phyloP scores from a whole-genome alignment of 2,888 invertebrate species.

The Acleris sparsana region DNA sequence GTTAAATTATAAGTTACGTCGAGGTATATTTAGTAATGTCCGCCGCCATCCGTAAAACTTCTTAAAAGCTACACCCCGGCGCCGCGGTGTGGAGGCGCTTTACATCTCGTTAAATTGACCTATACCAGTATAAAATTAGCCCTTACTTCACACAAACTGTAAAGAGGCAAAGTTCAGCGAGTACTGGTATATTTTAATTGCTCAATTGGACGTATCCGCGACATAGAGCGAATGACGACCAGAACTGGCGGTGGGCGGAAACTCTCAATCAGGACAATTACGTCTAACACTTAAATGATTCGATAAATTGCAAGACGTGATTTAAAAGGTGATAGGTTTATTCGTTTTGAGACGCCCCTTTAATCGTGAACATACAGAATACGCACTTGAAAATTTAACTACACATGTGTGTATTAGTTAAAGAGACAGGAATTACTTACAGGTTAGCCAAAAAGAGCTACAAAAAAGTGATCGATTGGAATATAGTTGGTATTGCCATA shows the following conservation, averaged over 20 bases:
- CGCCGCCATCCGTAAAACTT: background rate
- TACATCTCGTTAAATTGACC: constrained; percentile 15
- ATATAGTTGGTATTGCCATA: too few relatives aligned
- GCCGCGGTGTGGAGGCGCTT: constrained; percentile 3
- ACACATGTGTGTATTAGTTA: background rate
- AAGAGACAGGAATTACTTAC: too few relatives aligned
- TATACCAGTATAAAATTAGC: constrained; percentile 7
- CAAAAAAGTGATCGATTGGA: too few relatives aligned
- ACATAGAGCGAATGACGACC: constrained; percentile 52
- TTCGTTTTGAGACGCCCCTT: constrained; percentile 17
- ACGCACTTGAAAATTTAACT: background rate
- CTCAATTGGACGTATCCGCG: constrained; percentile 77
- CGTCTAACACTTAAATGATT: constrained; percentile 46
- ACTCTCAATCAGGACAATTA: constrained; percentile 43
- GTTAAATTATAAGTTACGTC: too few relatives aligned
- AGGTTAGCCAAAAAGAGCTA: too few relatives aligned
- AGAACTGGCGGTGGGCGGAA: constrained; percentile 54
- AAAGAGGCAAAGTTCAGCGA: background rate
- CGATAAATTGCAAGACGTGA: constrained; percentile 49
- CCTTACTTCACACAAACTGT: background rate
- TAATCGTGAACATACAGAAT: background rate
- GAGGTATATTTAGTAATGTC: too few relatives aligned
- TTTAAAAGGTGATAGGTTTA: constrained; percentile 49
- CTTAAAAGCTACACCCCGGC: constrained; percentile 8
- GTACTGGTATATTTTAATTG: constrained; percentile 57